phyloP scores from a whole-genome alignment of 2,888 invertebrate genomes.

The Eudemis profundana region DNA sequence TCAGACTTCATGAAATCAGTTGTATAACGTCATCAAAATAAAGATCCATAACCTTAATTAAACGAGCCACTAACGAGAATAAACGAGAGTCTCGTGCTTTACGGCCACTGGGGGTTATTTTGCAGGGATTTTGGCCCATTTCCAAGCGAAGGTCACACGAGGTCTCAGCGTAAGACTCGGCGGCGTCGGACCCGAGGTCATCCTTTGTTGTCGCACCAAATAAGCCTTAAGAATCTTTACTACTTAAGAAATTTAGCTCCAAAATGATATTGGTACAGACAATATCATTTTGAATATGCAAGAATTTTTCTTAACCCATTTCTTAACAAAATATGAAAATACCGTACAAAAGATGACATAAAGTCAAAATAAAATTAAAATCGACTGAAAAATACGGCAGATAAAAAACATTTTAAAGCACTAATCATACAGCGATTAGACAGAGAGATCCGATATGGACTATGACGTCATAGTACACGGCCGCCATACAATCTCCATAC shows the following conservation, averaged over 20 bases:
- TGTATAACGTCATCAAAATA: neutral
- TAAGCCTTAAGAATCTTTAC: conserved; percentile 6
- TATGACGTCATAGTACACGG: too few relatives aligned
- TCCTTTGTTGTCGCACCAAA: conserved; percentile 13
- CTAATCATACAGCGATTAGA: too few relatives aligned
- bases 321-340: too few relatives aligned
- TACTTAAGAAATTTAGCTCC: neutral
- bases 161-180: conserved; percentile 12
- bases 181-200: conserved; percentile 25
- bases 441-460: too few relatives aligned
- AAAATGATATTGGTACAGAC: neutral
- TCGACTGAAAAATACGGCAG: too few relatives aligned
- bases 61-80: conserved; percentile 17
- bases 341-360: too few relatives aligned
- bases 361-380: too few relatives aligned
- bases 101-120: conserved; percentile 14
- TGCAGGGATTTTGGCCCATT: conserved; percentile 22
- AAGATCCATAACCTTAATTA: conserved; percentile 8
- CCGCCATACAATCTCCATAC: too few relatives aligned
- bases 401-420: too few relatives aligned
- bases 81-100: conserved; percentile 8
- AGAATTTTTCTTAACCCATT: too few relatives aligned
- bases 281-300: too few relatives aligned
- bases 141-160: conserved; percentile 26
- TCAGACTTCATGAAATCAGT: neutral